phyloP scores from a whole-genome alignment of 2,888 invertebrate genomes.

The Agrochola lychnidis region DNA sequence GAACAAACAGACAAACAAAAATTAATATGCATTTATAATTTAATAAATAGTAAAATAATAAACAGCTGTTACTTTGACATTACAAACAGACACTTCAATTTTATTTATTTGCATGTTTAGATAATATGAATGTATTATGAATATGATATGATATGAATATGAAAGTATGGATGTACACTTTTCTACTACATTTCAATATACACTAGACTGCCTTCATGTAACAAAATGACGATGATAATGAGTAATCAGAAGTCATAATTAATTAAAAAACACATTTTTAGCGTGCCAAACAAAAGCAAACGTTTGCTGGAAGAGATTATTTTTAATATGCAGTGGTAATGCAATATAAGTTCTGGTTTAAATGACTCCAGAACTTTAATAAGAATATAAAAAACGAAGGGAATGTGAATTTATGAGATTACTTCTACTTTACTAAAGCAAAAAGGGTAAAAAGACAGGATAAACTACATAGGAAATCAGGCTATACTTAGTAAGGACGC shows the following conservation, averaged over 20 bases:
- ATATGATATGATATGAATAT: too few species aligned
- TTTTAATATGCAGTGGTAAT: constrained; percentile 8
- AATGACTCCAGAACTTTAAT: not conserved
- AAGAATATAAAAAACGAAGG: not conserved
- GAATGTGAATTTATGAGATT: not conserved
- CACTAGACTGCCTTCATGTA: too few species aligned
- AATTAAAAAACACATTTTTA: constrained; percentile 29
- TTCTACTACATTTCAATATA: too few species aligned
- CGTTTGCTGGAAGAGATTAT: constrained; percentile 4
- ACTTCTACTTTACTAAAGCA: not conserved
- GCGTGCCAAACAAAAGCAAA: not conserved
- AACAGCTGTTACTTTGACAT: too few species aligned
- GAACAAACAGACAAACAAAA: too few species aligned
- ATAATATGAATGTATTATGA: too few species aligned
- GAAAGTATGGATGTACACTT: too few species aligned
- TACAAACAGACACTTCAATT: too few species aligned
- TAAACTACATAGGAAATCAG: not conserved
- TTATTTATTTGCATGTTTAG: too few species aligned
- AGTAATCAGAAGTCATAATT: constrained; percentile 10
- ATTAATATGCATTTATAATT: too few species aligned
- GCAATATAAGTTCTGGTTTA: not conserved
- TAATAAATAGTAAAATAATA: too few species aligned
- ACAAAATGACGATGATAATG: not conserved
- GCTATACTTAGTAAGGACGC: not conserved
- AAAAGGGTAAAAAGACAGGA: too few species aligned